phyloP scores from a whole-genome alignment of 2,888 invertebrate species.

The Andrena flavipes region DNA sequence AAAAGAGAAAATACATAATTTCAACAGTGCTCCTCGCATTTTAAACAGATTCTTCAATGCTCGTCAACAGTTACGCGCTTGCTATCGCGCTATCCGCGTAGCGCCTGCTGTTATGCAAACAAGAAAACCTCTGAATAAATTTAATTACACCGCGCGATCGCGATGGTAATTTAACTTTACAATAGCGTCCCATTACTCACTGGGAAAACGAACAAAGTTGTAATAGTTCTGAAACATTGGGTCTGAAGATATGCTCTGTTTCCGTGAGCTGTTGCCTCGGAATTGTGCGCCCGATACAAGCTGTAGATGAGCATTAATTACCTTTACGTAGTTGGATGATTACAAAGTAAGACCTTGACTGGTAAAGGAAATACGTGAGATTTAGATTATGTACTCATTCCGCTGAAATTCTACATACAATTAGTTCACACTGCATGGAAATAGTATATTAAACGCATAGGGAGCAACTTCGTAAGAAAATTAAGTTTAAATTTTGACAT shows the following conservation, averaged over 20 bases:
- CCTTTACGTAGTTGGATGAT: neutral
- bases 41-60: neutral
- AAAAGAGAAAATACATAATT: constrained; percentile 12
- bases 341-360: constrained; percentile 30
- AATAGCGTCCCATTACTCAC: constrained; percentile 1
- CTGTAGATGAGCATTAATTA: constrained; percentile 27
- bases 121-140: neutral
- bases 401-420: no score
- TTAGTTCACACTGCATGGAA: no score
- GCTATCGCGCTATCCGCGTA: constrained; percentile 4
- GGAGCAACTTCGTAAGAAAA: no score
- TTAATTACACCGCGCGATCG: constrained; percentile 7
- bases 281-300: neutral
- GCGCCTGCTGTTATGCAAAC: neutral
- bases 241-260: constrained; percentile 22
- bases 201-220: neutral
- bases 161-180: constrained; percentile 3
- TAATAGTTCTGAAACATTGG: constrained; percentile 4
- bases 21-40: neutral
- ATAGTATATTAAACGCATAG: no score
- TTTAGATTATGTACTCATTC: no score
- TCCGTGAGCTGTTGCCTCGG: constrained; percentile 19
- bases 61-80: neutral
- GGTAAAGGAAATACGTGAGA: neutral
- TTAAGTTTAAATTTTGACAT: no score